Conservation (phyloP, 2,888 invertebrate genomes). For the Elmis aenea region DNA sequence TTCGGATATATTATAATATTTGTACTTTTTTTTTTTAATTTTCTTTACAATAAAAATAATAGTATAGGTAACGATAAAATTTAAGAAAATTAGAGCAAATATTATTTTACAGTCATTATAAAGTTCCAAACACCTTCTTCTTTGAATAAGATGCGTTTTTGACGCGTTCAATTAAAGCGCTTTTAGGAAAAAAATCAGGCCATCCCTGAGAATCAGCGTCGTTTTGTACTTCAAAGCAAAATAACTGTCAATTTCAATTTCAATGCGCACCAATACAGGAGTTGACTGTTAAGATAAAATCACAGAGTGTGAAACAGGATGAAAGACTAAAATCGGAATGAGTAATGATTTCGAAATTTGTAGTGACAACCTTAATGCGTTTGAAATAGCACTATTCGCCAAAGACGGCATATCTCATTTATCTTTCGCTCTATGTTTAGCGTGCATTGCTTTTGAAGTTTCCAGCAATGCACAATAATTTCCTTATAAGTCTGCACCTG, state of each 20-base stretch:
- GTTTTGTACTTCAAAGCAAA: conserved; percentile 20
- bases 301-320: conserved; percentile 27
- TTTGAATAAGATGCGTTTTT: too few relatives aligned
- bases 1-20: too few relatives aligned
- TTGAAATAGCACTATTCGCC: conserved; percentile 31
- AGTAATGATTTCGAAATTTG: conserved; percentile 39
- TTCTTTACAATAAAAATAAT: too few relatives aligned
- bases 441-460: conserved; percentile 33
- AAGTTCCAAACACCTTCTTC: too few relatives aligned
- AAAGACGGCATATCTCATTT: conserved; percentile 33
- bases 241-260: conserved; percentile 20
- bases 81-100: too few relatives aligned
- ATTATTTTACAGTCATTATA: too few relatives aligned
- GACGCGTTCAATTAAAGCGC: too few relatives aligned
- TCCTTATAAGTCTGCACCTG: conserved; percentile 23
- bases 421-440: conserved; percentile 31
- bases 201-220: conserved; percentile 10
- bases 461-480: conserved; percentile 30
- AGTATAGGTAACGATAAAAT: too few relatives aligned
- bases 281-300: conserved; percentile 24
- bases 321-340: conserved; percentile 30
- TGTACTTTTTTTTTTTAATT: too few relatives aligned
- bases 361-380: conserved; percentile 37
- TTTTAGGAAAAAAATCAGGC: too few relatives aligned
- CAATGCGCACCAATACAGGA: conserved; percentile 15